These are phyloP conservation scores for Eilema griseolum DNA, from an alignment of 2,888 invertebrate genomes.

Conservation along the genomic window DNA sequence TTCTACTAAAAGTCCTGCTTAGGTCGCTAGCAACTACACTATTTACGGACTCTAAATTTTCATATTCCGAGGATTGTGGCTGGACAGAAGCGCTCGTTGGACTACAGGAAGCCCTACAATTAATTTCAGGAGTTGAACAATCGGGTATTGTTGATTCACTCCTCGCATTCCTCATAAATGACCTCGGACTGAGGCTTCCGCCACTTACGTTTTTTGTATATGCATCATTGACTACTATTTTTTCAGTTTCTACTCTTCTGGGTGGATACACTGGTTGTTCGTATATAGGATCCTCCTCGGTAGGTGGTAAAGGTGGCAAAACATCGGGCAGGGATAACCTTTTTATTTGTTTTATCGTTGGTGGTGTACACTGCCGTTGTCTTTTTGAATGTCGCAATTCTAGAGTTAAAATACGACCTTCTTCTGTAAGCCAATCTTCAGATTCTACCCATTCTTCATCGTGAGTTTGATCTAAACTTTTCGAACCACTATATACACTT, in stretches of 20 bases:
- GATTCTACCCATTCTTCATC: conserved; percentile 72
- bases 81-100: conserved; percentile 84
- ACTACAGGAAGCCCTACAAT: conserved; percentile 70
- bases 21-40: conserved; percentile 52
- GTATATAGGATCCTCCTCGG: conserved; percentile 85
- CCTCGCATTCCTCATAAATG: conserved; percentile 64
- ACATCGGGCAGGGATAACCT: conserved; percentile 89
- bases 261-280: conserved; percentile 88
- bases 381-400: conserved; percentile 91
- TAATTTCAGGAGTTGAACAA: conserved; percentile 63
- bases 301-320: conserved; percentile 88
- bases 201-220: conserved; percentile 90
- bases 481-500: conserved; percentile 67
- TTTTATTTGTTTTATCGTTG: conserved; percentile 79
- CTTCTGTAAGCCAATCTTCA: conserved; percentile 80
- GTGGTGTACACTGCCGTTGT: conserved; percentile 88
- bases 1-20: conserved; percentile 63
- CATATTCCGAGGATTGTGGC: conserved; percentile 83
- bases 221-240: conserved; percentile 64
- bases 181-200: conserved; percentile 88
- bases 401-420: conserved; percentile 89
- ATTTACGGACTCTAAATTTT: conserved; percentile 65
- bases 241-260: conserved; percentile 77
- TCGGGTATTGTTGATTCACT: conserved; percentile 57
- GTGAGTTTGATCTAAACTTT: conserved; percentile 64